Evolutionary conservation across 1,140 invertebrate genomes (phyloP), one percentile per base, ranked within the genome.

Genomic region (Drosophila neocordata): DNA sequence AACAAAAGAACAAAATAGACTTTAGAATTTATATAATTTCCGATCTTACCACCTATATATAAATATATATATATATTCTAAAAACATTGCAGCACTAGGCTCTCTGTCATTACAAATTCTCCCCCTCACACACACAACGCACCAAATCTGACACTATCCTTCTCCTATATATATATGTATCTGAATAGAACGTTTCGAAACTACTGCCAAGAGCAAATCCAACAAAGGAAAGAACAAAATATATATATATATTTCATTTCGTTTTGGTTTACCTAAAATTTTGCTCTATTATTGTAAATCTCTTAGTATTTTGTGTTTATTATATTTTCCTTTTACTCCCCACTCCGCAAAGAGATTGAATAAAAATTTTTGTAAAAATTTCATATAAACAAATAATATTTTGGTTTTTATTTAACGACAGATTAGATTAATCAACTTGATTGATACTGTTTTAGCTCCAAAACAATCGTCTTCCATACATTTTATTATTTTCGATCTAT

Each of bases 1-100:
- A 72, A 75, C 67, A 73, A 76, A 89, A 81, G 80, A 91, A 91
- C 72, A 89, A 89, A 91, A 90, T 91, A 91, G 85, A 91, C 89
- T 91, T 91, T 91, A 91, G 89, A 90, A 89, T 90, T 91, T 90
- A 90, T 90, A 90, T 74, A 82, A 90, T 69, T 59, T 61, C 78
- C 78, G 61, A 85, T 69, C 82, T 75, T 88, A 83, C 74, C 77
- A 85, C 66, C 80, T 73, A 77, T 31, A 58, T 52, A 57, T 15
- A 66, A 44, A 15, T 24, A 58, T 48, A 53, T 9, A 53, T 9
- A 52, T 57, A 63, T 24, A 52, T 38, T 44, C 35, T 55, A 44
- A 48, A 15, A 31, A 18, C 34, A 41, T n/a, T 27, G 27, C 11
- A 34, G 20, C 20, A 52, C 18, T 24, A 57, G 53, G 68, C 52